Base-by-base conservation (phyloP, 2,888 invertebrate genomes). In the Alviniconcha strummeri region DNA sequence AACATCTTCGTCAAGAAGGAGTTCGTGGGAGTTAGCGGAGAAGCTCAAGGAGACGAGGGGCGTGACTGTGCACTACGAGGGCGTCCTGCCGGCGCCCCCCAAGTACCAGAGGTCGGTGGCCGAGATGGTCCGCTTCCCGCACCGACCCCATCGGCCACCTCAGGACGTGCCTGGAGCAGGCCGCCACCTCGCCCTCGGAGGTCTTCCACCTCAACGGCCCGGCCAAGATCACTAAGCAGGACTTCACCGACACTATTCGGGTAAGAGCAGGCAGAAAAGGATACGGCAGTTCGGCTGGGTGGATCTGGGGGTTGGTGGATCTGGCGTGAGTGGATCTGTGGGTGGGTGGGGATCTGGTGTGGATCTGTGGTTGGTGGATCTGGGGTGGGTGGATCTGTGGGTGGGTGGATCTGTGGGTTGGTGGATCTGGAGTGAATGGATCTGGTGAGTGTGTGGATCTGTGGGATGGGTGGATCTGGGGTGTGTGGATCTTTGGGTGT, bases 1-100 rank as follows among this genome's bases (percentile, higher is more conserved):
- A 88, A 89, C 82, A 86, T 89, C 7, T 88, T 90, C 86, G 89
- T 90, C n/a, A 90, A 90, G 80, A 86, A 84, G 71, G 88, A 87
- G 81, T 89, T 90, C 84, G 88, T 88, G 8, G 8, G 87, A 87
- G 71, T 85, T 89, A 36, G 88, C 88, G 80, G 60, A 83, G 13
- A 86, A 83, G 75, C 81, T 90, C 6, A 83, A 84, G 80, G 87
- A 88, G 52, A 85, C 88, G 52, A 80, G 89, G 54, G 83, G 85
- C 3, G 84, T 90, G 54, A 86, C 83, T 57, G 86, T 89, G 4
- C 85, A 88, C 17, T 88, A 86, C 72, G 90, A 90, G 78, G 90
- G 90, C 9, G 87, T 90, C 9, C 85, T 90, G 52, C 88, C 90
- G 0, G 88, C 89, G 76, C 86, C 87, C 64, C 87, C 88, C 17